A percentile compares a stretch with the other conserved stretches of the same genome.
Evolutionary conservation across 2,797 vertebrate species (phyloP).

Genomic region (Meriones psammophilus): DNA sequence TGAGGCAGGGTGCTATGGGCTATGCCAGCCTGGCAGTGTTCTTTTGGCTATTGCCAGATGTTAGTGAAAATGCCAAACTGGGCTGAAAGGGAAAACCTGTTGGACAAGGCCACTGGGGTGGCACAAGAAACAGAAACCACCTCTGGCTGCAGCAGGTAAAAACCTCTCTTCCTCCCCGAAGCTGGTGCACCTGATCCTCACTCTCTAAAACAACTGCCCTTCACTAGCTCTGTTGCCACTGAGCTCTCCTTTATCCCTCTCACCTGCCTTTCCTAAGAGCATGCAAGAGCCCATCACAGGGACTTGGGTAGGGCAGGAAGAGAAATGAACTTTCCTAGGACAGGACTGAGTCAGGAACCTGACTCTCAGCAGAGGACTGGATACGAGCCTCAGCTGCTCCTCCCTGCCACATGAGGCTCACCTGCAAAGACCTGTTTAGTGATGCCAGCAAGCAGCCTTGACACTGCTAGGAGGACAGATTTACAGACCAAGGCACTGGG

Average conservation of each 20-base stretch:
- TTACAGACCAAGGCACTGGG: background rate
- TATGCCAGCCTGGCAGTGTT: background rate
- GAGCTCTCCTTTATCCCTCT: conserved; percentile 16
- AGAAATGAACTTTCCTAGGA: background rate
- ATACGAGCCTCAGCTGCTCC: background rate
- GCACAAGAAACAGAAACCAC: background rate
- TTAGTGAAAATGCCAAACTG: background rate
- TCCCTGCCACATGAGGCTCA: background rate
- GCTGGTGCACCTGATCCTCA: background rate
- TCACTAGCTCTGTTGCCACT: background rate
- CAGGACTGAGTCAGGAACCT: background rate
- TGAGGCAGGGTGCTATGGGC: background rate
- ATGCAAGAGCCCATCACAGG: background rate
- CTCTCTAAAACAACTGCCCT: background rate
- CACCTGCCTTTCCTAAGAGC: background rate
- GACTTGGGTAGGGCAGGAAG: background rate
- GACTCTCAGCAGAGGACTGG: background rate
- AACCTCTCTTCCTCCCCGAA: background rate
- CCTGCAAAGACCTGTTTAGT: background rate
- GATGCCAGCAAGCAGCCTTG: background rate
- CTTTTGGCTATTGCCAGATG: background rate
- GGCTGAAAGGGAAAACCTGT: background rate
- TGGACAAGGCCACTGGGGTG: background rate
- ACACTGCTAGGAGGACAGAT: accelerated
- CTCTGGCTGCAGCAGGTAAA: background rate